phyloP scores from a whole-genome alignment of 1,140 invertebrate species.

The Drepana arcuata region DNA sequence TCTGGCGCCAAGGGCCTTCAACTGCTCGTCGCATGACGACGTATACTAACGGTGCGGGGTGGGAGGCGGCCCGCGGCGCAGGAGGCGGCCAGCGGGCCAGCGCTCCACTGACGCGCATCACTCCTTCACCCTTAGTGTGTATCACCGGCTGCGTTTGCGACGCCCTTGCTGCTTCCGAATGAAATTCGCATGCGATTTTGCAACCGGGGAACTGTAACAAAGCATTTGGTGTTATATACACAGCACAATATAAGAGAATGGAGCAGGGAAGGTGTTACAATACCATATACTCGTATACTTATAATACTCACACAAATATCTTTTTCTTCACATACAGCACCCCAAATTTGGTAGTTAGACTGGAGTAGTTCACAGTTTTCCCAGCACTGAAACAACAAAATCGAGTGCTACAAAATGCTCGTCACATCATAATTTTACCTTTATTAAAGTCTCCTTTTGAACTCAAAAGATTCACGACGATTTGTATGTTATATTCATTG shows the following conservation, averaged over 20 bases:
- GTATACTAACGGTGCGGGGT: conserved; percentile 75
- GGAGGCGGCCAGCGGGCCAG: conserved; percentile 76
- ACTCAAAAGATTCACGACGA: conserved; percentile 26
- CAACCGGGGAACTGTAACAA: conserved; percentile 81
- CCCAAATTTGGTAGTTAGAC: conserved; percentile 81
- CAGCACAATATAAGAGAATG: no score
- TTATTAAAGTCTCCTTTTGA: conserved; percentile 20
- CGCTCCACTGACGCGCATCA: conserved; percentile 73
- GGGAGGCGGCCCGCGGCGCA: conserved; percentile 63
- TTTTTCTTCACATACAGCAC: conserved; percentile 78
- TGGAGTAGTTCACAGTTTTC: conserved; percentile 83
- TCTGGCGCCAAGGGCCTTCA: conserved; percentile 77
- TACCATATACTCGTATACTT: conserved; percentile 1
- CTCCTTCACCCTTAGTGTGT: conserved; percentile 77
- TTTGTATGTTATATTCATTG: conserved; percentile 20
- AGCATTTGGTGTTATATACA: no score
- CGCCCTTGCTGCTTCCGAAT: conserved; percentile 72
- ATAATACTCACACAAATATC: conserved; percentile 80
- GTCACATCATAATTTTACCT: conserved; percentile 18
- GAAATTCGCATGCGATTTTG: conserved; percentile 79
- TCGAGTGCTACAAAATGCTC: conserved; percentile 13
- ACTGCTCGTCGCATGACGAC: conserved; percentile 77
- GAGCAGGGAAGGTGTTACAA: conserved; percentile 2
- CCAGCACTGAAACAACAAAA: conserved; percentile 82
- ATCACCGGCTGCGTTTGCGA: conserved; percentile 77